Evolutionary conservation across 2,888 invertebrate species (phyloP).

Genomic region (Tenthredo distinguenda): DNA sequence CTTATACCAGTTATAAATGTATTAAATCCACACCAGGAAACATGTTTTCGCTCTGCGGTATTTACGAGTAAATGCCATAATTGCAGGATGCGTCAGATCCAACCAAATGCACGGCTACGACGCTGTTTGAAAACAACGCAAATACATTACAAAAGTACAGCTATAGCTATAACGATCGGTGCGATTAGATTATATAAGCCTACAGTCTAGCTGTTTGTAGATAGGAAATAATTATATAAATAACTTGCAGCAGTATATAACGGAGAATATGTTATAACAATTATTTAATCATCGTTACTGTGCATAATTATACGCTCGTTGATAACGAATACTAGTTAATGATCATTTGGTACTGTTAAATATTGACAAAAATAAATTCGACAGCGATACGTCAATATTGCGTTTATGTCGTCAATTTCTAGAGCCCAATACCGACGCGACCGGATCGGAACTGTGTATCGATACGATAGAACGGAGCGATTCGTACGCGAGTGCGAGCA

Average conservation of each 20-base stretch:
- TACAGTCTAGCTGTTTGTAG: constrained; percentile 61
- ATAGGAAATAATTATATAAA: constrained; percentile 65
- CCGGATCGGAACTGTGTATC: neutral
- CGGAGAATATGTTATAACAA: neutral
- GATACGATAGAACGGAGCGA: neutral
- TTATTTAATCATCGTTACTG: neutral
- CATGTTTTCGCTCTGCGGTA: constrained; percentile 27
- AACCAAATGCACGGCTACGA: neutral
- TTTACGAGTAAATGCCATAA: constrained; percentile 27
- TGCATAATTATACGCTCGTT: neutral
- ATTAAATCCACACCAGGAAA: constrained; percentile 9
- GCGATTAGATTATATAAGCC: constrained; percentile 61
- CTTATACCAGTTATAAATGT: neutral
- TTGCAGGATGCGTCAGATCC: constrained; percentile 44
- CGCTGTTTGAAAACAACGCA: constrained; percentile 46
- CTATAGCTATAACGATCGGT: neutral
- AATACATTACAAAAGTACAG: constrained; percentile 51
- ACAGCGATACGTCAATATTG: neutral
- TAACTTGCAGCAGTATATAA: constrained; percentile 51
- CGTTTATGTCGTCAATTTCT: neutral
- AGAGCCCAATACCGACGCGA: neutral
- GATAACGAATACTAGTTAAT: neutral
- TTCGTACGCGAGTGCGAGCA: neutral
- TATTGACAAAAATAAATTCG: neutral
- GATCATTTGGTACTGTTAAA: neutral